Base-by-base conservation (phyloP, 37 sponge, comb jelly and placozoan genomes). In the Ephydatia muelleri region DNA sequence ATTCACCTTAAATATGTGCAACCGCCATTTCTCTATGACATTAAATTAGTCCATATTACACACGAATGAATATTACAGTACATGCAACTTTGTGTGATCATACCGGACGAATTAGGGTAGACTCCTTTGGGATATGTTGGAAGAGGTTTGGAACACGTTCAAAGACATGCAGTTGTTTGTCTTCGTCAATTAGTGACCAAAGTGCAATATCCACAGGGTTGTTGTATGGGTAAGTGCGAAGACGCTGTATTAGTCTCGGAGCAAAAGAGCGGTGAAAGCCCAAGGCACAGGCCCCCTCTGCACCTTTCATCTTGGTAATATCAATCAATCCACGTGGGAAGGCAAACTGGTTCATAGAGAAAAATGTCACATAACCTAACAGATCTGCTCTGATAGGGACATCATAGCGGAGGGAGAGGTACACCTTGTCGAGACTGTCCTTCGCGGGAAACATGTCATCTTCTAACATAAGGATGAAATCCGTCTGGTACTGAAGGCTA, bases 71-170 rank as follows among this genome's bases (percentile, higher is more conserved):
- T 43, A 43, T 43, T 43, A 8, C 47, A 43, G 8, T 43, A n/a
- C n/a, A n/a, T n/a, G n/a, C n/a, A n/a, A n/a, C n/a, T 43, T 9
- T 9, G 6, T 43, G 43, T 3, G 43, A 6, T 19, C 57, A 14
- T 57, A 57, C 57, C 57, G 57, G 57, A 1, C 16, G 12, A 19
- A 57, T 57, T 21, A 57, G 57, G 57, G 57, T 57, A 57, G 57
- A 57, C 19, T 57, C 57, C 57, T 57, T 57, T 57, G 57, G 57
- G 25, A 83, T 73, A 47, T 84, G 85, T 40, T 84, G 85, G 69
- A 84, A 84, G 23, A 84, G 43, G 69, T 84, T 84, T 68, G 85
- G 85, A 9, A 77, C 43, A 49, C 85, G 23, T 33, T 84, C 85
- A 38, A 76, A 84, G 0, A 65, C 43, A 0, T 12, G 0, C 29